These are phyloP conservation scores for Nematolebias whitei DNA, from an alignment of 2,113 vertebrate genomes.

Conservation along the genomic window DNA sequence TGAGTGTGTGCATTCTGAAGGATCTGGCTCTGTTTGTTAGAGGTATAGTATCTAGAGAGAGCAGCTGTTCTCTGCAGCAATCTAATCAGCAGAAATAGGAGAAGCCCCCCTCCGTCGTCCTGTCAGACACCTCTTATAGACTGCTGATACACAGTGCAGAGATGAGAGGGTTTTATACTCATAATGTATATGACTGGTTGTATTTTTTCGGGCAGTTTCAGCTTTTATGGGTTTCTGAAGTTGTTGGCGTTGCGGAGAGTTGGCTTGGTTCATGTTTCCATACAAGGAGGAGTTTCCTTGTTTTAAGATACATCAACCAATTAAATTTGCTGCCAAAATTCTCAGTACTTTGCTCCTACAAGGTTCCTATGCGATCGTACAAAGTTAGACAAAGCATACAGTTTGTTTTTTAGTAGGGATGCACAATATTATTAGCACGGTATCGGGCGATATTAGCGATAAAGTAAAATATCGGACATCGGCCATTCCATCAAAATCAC, in stretches of 20 bases:
- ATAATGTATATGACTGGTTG: conserved; percentile 7
- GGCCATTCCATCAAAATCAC: no score
- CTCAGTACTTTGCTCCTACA: neutral
- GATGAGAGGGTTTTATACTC: neutral
- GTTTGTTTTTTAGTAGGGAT: no score
- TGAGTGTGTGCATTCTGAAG: conserved; percentile 6
- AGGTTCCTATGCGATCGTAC: no score
- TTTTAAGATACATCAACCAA: neutral
- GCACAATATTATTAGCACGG: no score
- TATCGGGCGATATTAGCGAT: no score
- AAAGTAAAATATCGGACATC: no score
- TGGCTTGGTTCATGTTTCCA: neutral
- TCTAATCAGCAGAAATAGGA: conserved; percentile 71
- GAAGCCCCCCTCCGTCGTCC: neutral
- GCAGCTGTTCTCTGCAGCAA: conserved; percentile 61
- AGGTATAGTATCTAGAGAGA: conserved; percentile 53
- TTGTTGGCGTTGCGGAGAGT: neutral
- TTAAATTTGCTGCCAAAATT: neutral
- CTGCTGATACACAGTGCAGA: neutral
- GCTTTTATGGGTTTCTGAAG: neutral
- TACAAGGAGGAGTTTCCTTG: neutral
- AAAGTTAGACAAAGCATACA: no score
- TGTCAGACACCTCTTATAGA: neutral
- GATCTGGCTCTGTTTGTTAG: conserved; percentile 8
- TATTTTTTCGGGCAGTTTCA: no score